These are phyloP conservation scores for Ooceraea biroi DNA, from an alignment of 1,140 invertebrate species.

Conservation along the genomic window DNA sequence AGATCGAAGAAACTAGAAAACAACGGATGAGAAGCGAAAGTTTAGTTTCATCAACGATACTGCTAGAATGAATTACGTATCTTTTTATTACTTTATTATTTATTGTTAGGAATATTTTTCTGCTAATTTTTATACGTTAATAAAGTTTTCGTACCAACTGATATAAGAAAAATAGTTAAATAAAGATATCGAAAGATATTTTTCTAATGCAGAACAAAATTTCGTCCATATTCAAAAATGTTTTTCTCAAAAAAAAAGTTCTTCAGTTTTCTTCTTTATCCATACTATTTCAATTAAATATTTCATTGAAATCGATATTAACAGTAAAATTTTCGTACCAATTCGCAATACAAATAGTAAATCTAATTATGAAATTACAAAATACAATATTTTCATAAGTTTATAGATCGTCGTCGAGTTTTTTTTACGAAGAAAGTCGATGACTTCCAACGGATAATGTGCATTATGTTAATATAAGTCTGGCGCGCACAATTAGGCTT, in stretches of 20 bases:
- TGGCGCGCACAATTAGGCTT: constrained; percentile 59
- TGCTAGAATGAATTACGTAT: background rate
- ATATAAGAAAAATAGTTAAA: no score
- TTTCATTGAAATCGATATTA: background rate
- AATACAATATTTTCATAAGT: background rate
- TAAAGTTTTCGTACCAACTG: no score
- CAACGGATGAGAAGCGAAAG: background rate
- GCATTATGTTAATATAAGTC: constrained; percentile 48
- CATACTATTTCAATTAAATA: no score
- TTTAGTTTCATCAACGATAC: no score
- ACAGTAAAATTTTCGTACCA: background rate
- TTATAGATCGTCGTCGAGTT: background rate
- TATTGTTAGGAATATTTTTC: no score
- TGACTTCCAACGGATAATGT: constrained; percentile 41
- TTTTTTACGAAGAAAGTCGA: constrained; percentile 46
- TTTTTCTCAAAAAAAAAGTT: no score
- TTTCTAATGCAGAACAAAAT: no score
- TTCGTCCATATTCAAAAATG: no score
- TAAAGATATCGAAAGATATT: no score
- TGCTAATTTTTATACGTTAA: no score
- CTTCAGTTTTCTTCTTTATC: no score
- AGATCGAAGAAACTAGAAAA: background rate
- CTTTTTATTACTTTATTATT: no score
- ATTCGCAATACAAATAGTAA: background rate
- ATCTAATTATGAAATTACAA: background rate